Base-by-base conservation (phyloP, 2,888 invertebrate species). In the Trichogramma dendrolimi region DNA sequence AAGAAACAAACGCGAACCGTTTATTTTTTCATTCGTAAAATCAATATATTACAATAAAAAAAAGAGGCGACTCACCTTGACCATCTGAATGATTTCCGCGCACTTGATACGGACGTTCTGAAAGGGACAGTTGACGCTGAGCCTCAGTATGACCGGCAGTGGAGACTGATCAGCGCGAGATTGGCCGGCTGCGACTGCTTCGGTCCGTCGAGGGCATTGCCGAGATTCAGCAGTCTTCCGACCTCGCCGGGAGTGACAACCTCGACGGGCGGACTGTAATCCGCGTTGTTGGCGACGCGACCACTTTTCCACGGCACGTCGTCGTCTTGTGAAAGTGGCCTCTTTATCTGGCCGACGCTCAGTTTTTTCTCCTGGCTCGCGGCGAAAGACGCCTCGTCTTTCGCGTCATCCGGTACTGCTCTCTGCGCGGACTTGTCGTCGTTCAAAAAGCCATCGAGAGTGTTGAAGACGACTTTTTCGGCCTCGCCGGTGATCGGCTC, bases 101-200 rank as follows among this genome's bases (percentile, higher is more conserved):
- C 84, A 84, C 71, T 83, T 84, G 69, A 83, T 83, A 68, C 85
- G 79, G 58, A 85, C 83, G 72, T 85, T 85, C 67, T 81, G 79
- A 69, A 85, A 85, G 6, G 86, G 86, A 72, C 85, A 85, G 73
- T 83, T 83, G 68, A 83, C 79, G 60, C 83, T 82, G 60, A 85
- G 80, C 69, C 85, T 79, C 56, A 85, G 76, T 68, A 85, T 82
- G 68, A 84, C 84, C 43, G 85, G 84, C 65, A 86, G 73, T 84
- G 83, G 57, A 84, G 73, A 52, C 81, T 81, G 58, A 83, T 82
- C 67, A 83, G 75, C 59, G 82, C 82, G 67, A 82, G 72, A 70
- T 81, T 81, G 10, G 82, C 78, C 63, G 77, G 76, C 60, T 76
- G 75, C 11, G 76, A 70, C 53, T 73, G 76, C n/a, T 77, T 71